Percentiles rank a stretch among this genome's conserved stretches.
Evolutionary conservation across 2,797 vertebrate species (phyloP).

Genomic region (Melopsittacus undulatus): DNA sequence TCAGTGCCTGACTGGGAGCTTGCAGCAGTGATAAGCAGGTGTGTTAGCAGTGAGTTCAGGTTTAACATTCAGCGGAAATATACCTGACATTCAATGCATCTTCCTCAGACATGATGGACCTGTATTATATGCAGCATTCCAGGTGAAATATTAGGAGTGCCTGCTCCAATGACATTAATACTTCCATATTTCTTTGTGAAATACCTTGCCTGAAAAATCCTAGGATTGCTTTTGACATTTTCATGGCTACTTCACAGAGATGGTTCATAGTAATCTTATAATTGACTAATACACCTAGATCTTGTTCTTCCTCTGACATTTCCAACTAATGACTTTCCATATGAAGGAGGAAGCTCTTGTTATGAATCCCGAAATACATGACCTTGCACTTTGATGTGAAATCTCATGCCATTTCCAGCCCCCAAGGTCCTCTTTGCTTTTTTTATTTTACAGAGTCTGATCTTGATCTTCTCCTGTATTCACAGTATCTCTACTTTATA

Average conservation of each 20-base stretch:
- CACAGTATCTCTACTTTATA: background rate
- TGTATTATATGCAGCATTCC: conserved; percentile 49
- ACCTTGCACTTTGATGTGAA: no score
- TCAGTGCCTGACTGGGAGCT: background rate
- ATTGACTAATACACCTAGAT: conserved; percentile 64
- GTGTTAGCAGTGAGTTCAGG: background rate
- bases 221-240: conserved; percentile 70
- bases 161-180: conserved; percentile 61
- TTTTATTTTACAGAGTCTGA: background rate
- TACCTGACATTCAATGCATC: conserved; percentile 54
- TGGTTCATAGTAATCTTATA: conserved; percentile 59
- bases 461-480: background rate
- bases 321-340: no score
- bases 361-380: no score
- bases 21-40: background rate
- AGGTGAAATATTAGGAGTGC: conserved; percentile 60
- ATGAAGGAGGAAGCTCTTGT: no score
- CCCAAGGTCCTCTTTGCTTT: background rate
- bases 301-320: conserved; percentile 64
- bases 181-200: conserved; percentile 69
- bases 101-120: conserved; percentile 39
- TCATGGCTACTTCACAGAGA: conserved; percentile 61
- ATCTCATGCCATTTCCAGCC: conserved; percentile 4
- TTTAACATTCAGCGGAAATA: conserved; percentile 46
- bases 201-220: conserved; percentile 58